A percentile compares a stretch with the other conserved stretches of the same genome.
Evolutionary conservation across 2,888 invertebrate species (phyloP).

Genomic region (Thera obeliscata): DNA sequence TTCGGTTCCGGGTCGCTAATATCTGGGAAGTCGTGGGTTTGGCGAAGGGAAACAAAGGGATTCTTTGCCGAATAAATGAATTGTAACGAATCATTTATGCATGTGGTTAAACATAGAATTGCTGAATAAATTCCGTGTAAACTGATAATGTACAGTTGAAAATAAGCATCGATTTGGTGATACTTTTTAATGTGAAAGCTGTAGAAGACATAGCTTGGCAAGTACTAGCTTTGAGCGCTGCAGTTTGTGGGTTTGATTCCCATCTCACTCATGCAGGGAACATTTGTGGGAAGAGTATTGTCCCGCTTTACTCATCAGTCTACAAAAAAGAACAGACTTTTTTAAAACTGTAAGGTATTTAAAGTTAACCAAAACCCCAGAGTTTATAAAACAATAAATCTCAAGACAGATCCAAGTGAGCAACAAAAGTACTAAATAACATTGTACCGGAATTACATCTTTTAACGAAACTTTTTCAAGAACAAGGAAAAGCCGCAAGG

Average conservation of each 20-base stretch:
- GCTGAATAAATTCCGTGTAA: conserved; percentile 4
- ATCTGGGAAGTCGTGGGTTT: conserved; percentile 21
- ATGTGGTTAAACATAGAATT: conserved; percentile 6
- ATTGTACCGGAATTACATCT: conserved; percentile 30
- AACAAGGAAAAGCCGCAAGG: conserved; percentile 37
- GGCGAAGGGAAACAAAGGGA: conserved; percentile 17
- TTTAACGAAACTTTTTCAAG: conserved; percentile 42
- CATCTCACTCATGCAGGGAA: too few species aligned
- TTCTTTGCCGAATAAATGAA: conserved; percentile 15
- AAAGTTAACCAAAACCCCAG: background rate
- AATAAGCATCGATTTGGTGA: too few species aligned
- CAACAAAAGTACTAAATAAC: conserved; percentile 25
- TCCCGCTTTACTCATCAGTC: too few species aligned
- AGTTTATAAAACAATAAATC: conserved; percentile 9
- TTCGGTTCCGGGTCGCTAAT: conserved; percentile 44
- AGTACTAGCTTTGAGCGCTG: too few species aligned
- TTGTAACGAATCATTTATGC: conserved; percentile 12
- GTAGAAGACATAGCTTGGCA: too few species aligned
- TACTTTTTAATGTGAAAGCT: too few species aligned
- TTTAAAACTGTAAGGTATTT: background rate
- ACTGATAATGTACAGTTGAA: background rate
- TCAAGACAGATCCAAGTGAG: conserved; percentile 11
- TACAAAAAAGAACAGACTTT: too few species aligned
- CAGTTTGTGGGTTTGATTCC: too few species aligned
- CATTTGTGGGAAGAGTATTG: too few species aligned